A percentile compares a stretch with the other conserved stretches of the same genome.
Conservation (phyloP, 2,113 vertebrate genomes). For the Trochalopteron elliotii region DNA sequence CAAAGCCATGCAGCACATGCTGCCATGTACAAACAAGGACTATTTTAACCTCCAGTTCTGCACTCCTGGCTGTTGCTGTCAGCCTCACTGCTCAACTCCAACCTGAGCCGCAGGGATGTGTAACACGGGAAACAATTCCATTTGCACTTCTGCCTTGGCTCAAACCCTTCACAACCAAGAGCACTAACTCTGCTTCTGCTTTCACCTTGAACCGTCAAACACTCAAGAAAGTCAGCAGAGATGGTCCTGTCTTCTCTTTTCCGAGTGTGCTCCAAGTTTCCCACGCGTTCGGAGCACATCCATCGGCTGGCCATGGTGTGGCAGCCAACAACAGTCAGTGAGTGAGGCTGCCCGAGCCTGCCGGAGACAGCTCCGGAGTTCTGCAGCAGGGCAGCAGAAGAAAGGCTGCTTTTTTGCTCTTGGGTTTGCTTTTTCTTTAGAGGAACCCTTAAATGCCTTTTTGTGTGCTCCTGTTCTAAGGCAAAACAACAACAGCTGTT, state of each 20-base stretch:
- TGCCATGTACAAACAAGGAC: neutral
- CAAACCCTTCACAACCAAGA: neutral
- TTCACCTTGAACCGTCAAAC: neutral
- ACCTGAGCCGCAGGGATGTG: rapidly evolving
- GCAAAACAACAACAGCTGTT: neutral
- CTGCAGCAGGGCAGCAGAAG: neutral
- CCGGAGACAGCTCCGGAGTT: neutral
- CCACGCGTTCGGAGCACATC: neutral
- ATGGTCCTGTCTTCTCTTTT: neutral
- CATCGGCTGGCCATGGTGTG: neutral
- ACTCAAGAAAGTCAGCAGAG: neutral
- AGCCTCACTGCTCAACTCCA: neutral
- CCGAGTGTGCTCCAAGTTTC: neutral
- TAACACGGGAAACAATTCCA: neutral
- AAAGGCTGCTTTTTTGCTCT: neutral
- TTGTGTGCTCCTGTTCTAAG: neutral
- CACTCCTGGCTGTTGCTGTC: neutral
- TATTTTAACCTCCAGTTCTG: conserved; percentile 19
- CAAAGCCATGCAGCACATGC: neutral
- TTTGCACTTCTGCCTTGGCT: neutral
- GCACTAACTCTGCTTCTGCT: neutral
- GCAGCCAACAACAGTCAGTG: neutral
- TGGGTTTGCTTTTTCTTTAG: neutral
- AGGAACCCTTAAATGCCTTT: neutral
- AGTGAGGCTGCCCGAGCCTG: neutral